Base-by-base conservation (phyloP, 1,140 invertebrate genomes). In the Euschistus heros region DNA sequence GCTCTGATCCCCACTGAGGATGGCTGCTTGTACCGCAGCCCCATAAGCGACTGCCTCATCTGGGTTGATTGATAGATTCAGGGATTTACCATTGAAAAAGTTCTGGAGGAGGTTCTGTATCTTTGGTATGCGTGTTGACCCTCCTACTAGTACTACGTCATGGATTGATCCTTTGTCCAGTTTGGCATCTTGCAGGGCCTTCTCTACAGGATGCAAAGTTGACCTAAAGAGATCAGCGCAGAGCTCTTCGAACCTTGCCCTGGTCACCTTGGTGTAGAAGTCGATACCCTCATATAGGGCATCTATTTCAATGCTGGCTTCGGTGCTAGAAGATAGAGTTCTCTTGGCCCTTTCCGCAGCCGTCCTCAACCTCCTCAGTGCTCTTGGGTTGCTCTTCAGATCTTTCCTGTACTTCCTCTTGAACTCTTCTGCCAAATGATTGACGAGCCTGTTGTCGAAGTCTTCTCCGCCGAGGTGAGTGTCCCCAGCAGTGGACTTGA, bases 21-120 rank as follows among this genome's bases (percentile, higher is more conserved):
- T 85, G 13, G 86, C 86, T 50, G 89, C 91, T 72, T 92, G 86
- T 0, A 88, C 82, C 5, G 87, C 84, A 6, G 84, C 84, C 13
- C 84, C 84, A 68, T 85, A 85, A 10, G 84, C 84, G 6, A 86
- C 82, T 4, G 84, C 84, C 74, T 91, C 89, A 71, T 91, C 89
- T 7, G 88, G 89, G 72, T 88, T 88, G 30, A 87, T 88, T 17
- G 83, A 86, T 27, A 88, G 78, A 70, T 85, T 85, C 14, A 86
- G 70, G 10, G 78, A 72, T 75, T 85, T 85, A 24, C 84, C 84
- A 27, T 78, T 77, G 70, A 84, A 84, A 72, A 81, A 84, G 64
- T 82, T 80, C 67, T 82, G 76, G 7, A 80, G 72, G n/a, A 80
- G 62, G 30, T 64, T 74, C 70, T 80, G 78, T 5, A 80, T 74